A percentile compares a stretch with the other conserved stretches of the same genome.
These are phyloP conservation scores for Umimayanthus chanpuru DNA, from an alignment of 92 coral and sea anemone species.

Conservation along the genomic window DNA sequence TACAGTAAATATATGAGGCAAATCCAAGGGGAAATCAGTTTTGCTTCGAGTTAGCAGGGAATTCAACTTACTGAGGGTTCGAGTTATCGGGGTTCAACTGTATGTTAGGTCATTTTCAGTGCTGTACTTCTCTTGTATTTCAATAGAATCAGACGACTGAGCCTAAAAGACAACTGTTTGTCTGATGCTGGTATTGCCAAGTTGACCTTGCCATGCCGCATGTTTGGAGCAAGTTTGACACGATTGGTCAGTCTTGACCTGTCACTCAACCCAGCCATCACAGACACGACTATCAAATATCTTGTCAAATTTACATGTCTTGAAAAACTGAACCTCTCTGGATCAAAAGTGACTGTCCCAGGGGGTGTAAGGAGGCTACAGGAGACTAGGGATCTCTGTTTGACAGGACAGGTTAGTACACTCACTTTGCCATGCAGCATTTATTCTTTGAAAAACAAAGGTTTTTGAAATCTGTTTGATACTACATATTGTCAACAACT, in stretches of 20 bases:
- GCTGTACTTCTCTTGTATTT: neutral
- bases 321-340: constrained; percentile 81
- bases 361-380: constrained; percentile 62
- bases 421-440: neutral
- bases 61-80: no score
- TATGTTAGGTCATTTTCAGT: no score
- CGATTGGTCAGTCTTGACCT: constrained; percentile 72
- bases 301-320: constrained; percentile 65
- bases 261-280: constrained; percentile 76
- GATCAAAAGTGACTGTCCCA: constrained; percentile 68
- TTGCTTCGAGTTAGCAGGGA: no score
- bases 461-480: neutral
- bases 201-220: constrained; percentile 81
- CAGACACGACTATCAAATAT: constrained; percentile 59
- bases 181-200: constrained; percentile 73
- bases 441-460: neutral
- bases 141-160: constrained; percentile 66
- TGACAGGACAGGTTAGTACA: constrained; percentile 65
- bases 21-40: no score
- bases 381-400: constrained; percentile 52
- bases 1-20: no score
- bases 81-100: no score
- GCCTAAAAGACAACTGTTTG: constrained; percentile 84
- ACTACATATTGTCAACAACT: neutral
- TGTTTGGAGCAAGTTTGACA: constrained; percentile 70